Percentiles rank a stretch among this genome's conserved stretches.
Evolutionary conservation across 2,888 invertebrate genomes (phyloP).

Genomic region (Heliconius hortense): DNA sequence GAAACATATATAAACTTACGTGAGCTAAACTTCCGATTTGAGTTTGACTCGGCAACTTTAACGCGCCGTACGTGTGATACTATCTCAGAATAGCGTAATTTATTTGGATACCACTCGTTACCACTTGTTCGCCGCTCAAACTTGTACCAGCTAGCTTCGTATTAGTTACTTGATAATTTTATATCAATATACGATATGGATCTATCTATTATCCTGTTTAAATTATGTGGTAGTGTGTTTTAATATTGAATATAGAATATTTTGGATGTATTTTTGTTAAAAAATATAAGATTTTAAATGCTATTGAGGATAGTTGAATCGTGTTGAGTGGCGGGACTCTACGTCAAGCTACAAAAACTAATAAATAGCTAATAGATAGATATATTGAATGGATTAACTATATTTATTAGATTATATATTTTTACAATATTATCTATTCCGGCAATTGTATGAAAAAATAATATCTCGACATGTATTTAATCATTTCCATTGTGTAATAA

Average conservation of each 20-base stretch:
- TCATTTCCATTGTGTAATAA: too few relatives aligned
- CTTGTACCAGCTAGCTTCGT: constrained; percentile 42
- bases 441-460: too few relatives aligned
- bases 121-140: constrained; percentile 45
- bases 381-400: too few relatives aligned
- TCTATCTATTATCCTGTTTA: constrained; percentile 15
- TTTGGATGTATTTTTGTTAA: background rate
- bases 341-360: too few relatives aligned
- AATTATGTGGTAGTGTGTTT: background rate
- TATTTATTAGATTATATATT: too few relatives aligned
- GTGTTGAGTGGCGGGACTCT: too few relatives aligned
- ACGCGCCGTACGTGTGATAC: constrained; percentile 51
- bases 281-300: background rate
- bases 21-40: constrained; percentile 54
- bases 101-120: constrained; percentile 48
- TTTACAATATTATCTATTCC: too few relatives aligned
- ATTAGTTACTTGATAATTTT: constrained; percentile 44
- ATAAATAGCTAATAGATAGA: too few relatives aligned
- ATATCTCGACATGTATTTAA: too few relatives aligned
- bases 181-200: constrained; percentile 38
- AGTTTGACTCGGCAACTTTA: constrained; percentile 54
- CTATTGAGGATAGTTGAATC: background rate
- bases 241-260: background rate
- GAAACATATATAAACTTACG: constrained; percentile 48
- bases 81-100: constrained; percentile 48